phyloP scores from a whole-genome alignment of 2,888 invertebrate genomes.

The Ommatoiulus sabulosus region DNA sequence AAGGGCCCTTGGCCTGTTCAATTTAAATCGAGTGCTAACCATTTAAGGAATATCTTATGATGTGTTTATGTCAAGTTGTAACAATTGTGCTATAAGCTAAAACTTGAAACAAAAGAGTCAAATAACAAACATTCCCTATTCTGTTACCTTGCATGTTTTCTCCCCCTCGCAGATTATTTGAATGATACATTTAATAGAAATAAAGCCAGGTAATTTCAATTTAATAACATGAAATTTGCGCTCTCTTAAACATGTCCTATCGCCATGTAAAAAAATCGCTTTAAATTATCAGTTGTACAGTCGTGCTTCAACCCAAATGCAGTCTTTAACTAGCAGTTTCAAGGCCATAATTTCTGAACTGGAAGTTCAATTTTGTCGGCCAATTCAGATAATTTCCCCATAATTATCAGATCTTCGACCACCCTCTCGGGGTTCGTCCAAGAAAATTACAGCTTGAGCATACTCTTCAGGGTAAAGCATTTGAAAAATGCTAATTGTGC shows the following conservation, averaged over 20 bases:
- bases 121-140: neutral
- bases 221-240: slow-evolving; percentile 29
- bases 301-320: neutral
- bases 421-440: neutral
- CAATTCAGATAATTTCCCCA: slow-evolving; percentile 37
- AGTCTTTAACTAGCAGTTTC: slow-evolving; percentile 19
- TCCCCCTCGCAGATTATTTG: neutral
- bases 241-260: neutral
- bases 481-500: slow-evolving; percentile 7
- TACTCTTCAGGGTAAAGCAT: slow-evolving; percentile 17
- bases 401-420: slow-evolving; percentile 32
- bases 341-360: neutral
- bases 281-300: neutral
- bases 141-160: neutral
- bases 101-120: neutral
- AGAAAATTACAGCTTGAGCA: slow-evolving; percentile 10
- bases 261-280: neutral
- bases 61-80: neutral
- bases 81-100: neutral
- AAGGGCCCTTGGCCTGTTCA: too few relatives aligned
- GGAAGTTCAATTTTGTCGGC: slow-evolving; percentile 32
- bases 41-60: neutral
- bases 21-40: neutral
- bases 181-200: slow-evolving; percentile 25
- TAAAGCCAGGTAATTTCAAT: slow-evolving; percentile 32